Percentiles rank a stretch among this genome's conserved stretches.
These are phyloP conservation scores for Pollachius pollachius DNA, from an alignment of 2,113 vertebrate species.

Conservation along the genomic window DNA sequence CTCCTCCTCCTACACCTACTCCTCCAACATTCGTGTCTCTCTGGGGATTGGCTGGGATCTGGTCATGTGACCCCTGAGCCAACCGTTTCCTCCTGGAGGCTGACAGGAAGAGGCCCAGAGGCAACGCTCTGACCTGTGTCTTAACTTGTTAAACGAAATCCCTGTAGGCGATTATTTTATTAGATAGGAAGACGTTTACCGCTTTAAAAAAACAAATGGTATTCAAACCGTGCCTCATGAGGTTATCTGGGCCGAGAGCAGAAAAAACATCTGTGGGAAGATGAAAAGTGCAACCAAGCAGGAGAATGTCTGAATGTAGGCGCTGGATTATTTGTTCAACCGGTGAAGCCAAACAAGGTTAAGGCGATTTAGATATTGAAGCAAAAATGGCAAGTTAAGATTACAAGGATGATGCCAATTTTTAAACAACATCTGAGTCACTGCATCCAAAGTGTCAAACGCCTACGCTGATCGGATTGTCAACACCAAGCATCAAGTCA, in stretches of 20 bases:
- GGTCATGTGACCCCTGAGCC: slow-evolving; percentile 50
- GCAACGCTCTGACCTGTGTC: slow-evolving; percentile 38
- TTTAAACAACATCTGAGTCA: too few species aligned
- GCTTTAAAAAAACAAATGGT: neutral
- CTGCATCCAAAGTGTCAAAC: too few species aligned
- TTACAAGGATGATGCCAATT: too few species aligned
- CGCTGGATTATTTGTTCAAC: slow-evolving; percentile 10
- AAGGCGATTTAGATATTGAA: too few species aligned
- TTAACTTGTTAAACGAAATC: slow-evolving; percentile 33
- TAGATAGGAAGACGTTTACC: slow-evolving; percentile 2
- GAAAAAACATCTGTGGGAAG: slow-evolving; percentile 4
- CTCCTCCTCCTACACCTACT: slow-evolving; percentile 21
- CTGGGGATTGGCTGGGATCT: slow-evolving; percentile 29
- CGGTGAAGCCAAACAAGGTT: too few species aligned
- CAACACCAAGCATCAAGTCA: too few species aligned
- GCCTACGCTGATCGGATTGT: too few species aligned
- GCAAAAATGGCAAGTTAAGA: too few species aligned
- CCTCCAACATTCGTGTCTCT: slow-evolving; percentile 41
- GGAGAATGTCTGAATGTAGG: slow-evolving; percentile 10
- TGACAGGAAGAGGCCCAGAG: slow-evolving; percentile 35
- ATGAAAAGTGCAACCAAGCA: neutral
- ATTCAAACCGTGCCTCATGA: neutral
- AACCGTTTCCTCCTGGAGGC: slow-evolving; percentile 43
- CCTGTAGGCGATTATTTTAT: too few species aligned
- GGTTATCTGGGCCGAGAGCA: too few species aligned